Evolutionary conservation across 2,888 invertebrate genomes (phyloP), one percentile per base, ranked within the genome.

Genomic region (Troides oblongomaculatus): DNA sequence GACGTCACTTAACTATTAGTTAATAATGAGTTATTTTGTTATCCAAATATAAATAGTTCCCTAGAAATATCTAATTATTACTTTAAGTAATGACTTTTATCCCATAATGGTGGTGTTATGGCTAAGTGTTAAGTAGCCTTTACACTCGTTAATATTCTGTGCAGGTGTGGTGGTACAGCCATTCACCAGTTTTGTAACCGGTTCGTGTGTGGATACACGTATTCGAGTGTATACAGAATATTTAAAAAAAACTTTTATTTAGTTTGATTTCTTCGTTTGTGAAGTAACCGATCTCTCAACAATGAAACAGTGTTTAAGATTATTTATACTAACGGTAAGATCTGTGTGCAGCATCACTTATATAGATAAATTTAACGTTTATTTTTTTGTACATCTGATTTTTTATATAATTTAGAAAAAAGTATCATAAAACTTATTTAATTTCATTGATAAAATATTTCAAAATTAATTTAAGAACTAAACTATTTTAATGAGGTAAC

Each of bases 91-190:
- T 39, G 23, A 18, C 60, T 17, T 21, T 18, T 7, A n/a, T 21
- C 23, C 6, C 10, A 14, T n/a, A 21, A 21, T 71, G 36, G 39
- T 36, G 64, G 25, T 67, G 39, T 63, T 68, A 64, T 56, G 72
- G 68, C 7, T 72, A 71, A 14, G 70, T 69, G 67, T 64, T 75
- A 79, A 79, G 77, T 78, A 75, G 77, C 78, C 77, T 77, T 78
- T 78, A 69, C 72, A 73, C 74, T 81, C 82, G 82, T 86, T 85
- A 87, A 79, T 75, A 87, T 86, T 83, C 86, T 76, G 74, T 75
- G 74, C 76, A 71, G 75, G 71, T 77, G 21, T 76, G 72, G 74
- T 72, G 73, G 73, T 69, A 72, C 69, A 57, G 70, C 62, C 70
- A 43, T 50, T 50, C 65, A 72, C 68, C 72, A 80, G 82, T 82